Evolutionary conservation across 2,113 vertebrate genomes (phyloP), one percentile per base, ranked within the genome.

Genomic region (Parus major): DNA sequence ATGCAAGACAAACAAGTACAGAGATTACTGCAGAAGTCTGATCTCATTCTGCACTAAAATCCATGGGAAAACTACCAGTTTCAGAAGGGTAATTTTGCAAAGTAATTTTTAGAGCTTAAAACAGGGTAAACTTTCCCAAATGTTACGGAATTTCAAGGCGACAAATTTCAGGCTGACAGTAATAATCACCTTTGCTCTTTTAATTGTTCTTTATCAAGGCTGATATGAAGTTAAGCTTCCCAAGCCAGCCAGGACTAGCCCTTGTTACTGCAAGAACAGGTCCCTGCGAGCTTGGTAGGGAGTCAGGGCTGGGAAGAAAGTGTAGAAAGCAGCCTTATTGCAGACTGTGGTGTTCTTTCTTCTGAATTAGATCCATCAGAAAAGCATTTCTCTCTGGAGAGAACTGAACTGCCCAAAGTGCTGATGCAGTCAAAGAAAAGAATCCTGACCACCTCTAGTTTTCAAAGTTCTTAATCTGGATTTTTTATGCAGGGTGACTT

Each of bases 211-310:
- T 88, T 16, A 42, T 61, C 42, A 53, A 23, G 44, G 68, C 0
- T 17, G 75, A 61, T 42, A 42, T 1, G 22, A 66, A 87, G 27
- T 77, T 86, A 68, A 82, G 25, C 19, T 42, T 65, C 15, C 29
- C 3, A 39, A 60, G 23, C 49, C 29, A 79, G 55, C 7, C 39
- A 63, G 13, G 7, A 7, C 29, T 12, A 82, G 24, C 39, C 35
- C 8, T 0, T 3, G 13, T 19, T 61, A 64, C 33, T 10, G 17
- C 0, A 0, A 64, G 66, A 22, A 29, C 25, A 55, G 57, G 2
- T 11, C 20, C 35, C 42, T 42, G n/a, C 20, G 15, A 66, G 39
- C 29, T 42, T 39, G 11, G 19, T 15, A n/a, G 39, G 27, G 25
- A 75, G 47, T 31, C 52, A 66, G 41, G 31, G 29, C 46, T 85